Evolutionary conservation across 2,888 invertebrate genomes (phyloP).

Genomic region (Drosophila setosimentum): DNA sequence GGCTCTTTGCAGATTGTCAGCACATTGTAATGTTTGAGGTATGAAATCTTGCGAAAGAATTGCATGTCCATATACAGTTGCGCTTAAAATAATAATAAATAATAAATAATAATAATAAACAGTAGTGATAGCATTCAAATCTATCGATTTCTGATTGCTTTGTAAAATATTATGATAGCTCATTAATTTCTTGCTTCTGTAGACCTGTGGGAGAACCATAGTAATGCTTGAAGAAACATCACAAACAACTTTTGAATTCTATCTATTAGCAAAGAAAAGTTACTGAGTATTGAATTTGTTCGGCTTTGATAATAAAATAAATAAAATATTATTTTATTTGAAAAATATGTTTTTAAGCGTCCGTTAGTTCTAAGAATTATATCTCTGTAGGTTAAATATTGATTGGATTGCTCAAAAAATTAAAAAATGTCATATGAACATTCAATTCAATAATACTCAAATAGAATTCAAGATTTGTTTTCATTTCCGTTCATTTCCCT

Average conservation of each 20-base stretch:
- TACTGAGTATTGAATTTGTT: not conserved
- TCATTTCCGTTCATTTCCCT: no score
- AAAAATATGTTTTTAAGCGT: not conserved
- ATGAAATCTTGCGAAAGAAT: slow-evolving; percentile 33
- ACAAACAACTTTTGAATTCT: not conserved
- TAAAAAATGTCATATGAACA: not conserved
- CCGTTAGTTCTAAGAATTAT: no score
- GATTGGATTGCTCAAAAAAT: not conserved
- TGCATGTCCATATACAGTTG: not conserved
- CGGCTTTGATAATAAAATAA: no score
- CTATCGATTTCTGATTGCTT: not conserved
- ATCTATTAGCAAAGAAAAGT: not conserved
- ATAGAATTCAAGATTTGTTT: not conserved
- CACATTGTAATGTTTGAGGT: not conserved
- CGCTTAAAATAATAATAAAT: not conserved
- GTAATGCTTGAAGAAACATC: not conserved
- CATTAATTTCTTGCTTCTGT: not conserved
- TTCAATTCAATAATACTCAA: not conserved
- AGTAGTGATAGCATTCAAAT: not conserved
- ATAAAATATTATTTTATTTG: not conserved
- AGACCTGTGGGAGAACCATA: not conserved
- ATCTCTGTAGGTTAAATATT: not conserved
- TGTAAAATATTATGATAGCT: not conserved
- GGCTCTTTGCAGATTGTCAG: slow-evolving; percentile 11
- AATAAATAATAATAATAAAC: no score